A percentile compares a stretch with the other conserved stretches of the same genome.
phyloP scores from a whole-genome alignment of 2,888 invertebrate genomes.

The Nycteola revayana region DNA sequence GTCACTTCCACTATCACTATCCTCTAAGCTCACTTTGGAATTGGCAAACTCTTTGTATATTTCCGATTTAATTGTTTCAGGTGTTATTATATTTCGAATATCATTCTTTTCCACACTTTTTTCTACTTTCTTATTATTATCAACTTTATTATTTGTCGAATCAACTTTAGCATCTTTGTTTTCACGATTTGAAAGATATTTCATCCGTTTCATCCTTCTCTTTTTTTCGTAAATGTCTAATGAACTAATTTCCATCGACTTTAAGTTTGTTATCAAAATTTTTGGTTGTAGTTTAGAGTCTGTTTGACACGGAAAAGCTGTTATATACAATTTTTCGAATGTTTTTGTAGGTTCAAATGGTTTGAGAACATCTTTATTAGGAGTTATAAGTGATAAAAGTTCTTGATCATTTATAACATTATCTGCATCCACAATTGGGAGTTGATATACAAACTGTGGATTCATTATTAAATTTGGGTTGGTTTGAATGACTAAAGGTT shows the following conservation, averaged over 20 bases:
- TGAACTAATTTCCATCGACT: constrained; percentile 64
- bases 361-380: constrained; percentile 50
- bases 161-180: constrained; percentile 29
- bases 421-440: constrained; percentile 62
- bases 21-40: constrained; percentile 50
- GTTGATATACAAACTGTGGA: constrained; percentile 68
- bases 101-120: constrained; percentile 37
- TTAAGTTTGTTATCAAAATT: constrained; percentile 62
- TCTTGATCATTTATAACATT: constrained; percentile 52
- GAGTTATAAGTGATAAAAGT: constrained; percentile 40
- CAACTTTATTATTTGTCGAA: constrained; percentile 10
- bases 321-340: constrained; percentile 63
- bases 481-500: constrained; percentile 48
- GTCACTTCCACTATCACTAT: constrained; percentile 67
- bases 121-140: constrained; percentile 39
- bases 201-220: constrained; percentile 67
- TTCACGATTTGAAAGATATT: constrained; percentile 54
- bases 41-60: constrained; percentile 63
- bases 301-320: constrained; percentile 67
- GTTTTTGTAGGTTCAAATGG: constrained; percentile 44
- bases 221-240: constrained; percentile 80
- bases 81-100: constrained; percentile 57
- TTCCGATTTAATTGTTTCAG: constrained; percentile 63
- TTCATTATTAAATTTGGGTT: constrained; percentile 64
- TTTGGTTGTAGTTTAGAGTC: constrained; percentile 65